phyloP scores from a whole-genome alignment of 2,113 vertebrate genomes.

The Daboia siamensis region DNA sequence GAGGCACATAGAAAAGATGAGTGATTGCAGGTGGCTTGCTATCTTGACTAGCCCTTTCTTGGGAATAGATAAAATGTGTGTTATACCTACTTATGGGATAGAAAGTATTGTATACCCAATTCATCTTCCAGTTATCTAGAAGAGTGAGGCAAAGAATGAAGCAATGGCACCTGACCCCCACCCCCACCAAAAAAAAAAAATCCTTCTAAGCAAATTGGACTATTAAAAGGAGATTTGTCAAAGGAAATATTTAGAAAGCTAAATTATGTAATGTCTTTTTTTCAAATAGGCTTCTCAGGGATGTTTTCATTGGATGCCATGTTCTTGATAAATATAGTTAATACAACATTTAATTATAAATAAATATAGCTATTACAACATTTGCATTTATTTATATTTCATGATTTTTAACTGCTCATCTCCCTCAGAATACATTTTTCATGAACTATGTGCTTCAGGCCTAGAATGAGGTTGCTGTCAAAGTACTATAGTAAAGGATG shows the following conservation, averaged over 20 bases:
- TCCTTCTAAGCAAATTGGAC: not conserved
- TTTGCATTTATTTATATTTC: not conserved
- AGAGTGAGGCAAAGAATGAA: not conserved
- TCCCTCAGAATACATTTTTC: not conserved
- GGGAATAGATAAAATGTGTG: not conserved
- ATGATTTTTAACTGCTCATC: not conserved
- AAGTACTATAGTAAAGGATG: rapidly evolving
- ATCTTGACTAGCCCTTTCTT: not conserved
- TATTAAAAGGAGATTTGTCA: not conserved
- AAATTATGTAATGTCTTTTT: constrained; percentile 23
- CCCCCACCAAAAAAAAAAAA: not conserved
- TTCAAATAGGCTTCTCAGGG: not conserved
- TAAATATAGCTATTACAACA: too few species aligned
- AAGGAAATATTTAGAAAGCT: constrained; percentile 9
- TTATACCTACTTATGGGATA: not conserved
- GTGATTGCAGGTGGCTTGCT: not conserved
- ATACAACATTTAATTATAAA: too few species aligned
- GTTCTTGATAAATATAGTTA: constrained; percentile 1
- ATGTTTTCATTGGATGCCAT: constrained; percentile 34
- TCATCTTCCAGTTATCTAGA: not conserved
- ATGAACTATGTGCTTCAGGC: not conserved
- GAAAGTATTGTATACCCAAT: not conserved
- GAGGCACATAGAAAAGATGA: not conserved
- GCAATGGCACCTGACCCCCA: not conserved
- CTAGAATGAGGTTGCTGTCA: not conserved